Percentiles rank a stretch among this genome's conserved stretches.
Evolutionary conservation across 2,797 vertebrate species (phyloP).

Genomic region (Siniperca scherzeri): DNA sequence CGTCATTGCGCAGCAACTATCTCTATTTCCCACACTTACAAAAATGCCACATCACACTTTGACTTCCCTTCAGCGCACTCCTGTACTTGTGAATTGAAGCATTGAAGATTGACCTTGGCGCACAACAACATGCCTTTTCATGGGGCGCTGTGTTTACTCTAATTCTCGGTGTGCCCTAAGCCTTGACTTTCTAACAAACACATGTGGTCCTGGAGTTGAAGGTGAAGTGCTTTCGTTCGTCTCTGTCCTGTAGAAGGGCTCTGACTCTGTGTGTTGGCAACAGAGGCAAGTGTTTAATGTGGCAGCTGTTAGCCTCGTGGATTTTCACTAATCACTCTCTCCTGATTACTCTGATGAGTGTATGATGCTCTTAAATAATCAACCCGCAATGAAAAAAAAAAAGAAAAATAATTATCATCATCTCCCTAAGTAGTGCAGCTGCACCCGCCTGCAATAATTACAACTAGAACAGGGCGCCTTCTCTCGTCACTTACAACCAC

Average conservation of each 20-base stretch:
- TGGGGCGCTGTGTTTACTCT: conserved; percentile 62
- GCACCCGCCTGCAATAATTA: conserved; percentile 87
- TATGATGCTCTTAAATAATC: conserved; percentile 90
- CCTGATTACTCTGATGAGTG: conserved; percentile 89
- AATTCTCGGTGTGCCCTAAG: conserved; percentile 65
- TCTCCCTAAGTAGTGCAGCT: conserved; percentile 88
- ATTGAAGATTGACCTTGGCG: conserved; percentile 70
- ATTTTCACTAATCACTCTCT: conserved; percentile 89
- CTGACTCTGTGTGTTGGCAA: conserved; percentile 82
- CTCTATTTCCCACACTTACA: conserved; percentile 62
- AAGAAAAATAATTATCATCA: conserved; percentile 88
- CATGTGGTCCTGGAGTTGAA: conserved; percentile 72
- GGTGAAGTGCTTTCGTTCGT: conserved; percentile 80
- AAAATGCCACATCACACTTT: conserved; percentile 67
- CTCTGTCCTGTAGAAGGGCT: conserved; percentile 79
- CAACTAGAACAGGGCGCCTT: conserved; percentile 85
- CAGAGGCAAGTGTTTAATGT: conserved; percentile 86
- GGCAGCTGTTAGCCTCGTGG: conserved; percentile 87
- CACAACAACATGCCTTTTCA: conserved; percentile 68
- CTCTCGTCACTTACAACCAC: conserved; percentile 85
- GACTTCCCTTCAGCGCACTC: conserved; percentile 47
- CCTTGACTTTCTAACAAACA: conserved; percentile 82
- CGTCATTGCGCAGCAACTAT: conserved; percentile 35
- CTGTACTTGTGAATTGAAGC: conserved; percentile 48
- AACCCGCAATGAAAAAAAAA: conserved; percentile 82